Evolutionary conservation across 2,888 invertebrate genomes (phyloP).

Genomic region (Onchidella celtica): DNA sequence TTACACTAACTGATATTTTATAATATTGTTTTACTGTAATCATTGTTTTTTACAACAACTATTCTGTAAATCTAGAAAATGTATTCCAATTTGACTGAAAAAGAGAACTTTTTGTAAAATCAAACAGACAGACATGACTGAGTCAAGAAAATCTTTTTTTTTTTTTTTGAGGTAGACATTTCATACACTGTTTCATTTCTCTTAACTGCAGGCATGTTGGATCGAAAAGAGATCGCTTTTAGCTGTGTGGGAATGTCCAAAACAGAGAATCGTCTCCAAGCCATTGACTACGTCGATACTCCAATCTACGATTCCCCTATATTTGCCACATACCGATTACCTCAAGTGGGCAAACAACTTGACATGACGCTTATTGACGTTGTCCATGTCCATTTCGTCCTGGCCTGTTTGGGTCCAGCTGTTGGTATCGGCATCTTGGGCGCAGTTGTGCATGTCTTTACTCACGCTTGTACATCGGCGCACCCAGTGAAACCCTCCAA

Average conservation of each 20-base stretch:
- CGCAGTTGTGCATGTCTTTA: neutral
- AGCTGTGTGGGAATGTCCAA: conserved; percentile 80
- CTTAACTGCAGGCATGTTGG: neutral
- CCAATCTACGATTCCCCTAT: conserved; percentile 75
- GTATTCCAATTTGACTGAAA: too few relatives aligned
- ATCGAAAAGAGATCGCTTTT: conserved; percentile 69
- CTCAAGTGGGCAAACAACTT: neutral
- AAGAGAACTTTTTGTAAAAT: too few relatives aligned
- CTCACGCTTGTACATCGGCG: conserved; percentile 5
- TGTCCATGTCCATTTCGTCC: neutral
- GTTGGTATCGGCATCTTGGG: neutral
- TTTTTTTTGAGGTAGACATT: too few relatives aligned
- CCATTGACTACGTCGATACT: conserved; percentile 80
- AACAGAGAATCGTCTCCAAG: conserved; percentile 78
- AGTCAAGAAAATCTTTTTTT: too few relatives aligned
- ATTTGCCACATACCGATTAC: neutral
- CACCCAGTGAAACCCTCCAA: too few relatives aligned
- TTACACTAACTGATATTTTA: too few relatives aligned
- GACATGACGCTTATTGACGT: neutral
- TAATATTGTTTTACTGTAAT: too few relatives aligned
- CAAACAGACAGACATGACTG: too few relatives aligned
- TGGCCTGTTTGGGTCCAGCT: neutral
- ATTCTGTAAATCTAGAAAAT: too few relatives aligned
- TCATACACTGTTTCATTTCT: too few relatives aligned
- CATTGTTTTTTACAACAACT: too few relatives aligned